Conservation (phyloP, 2,797 vertebrate genomes). For the Corythornis leucogaster region DNA sequence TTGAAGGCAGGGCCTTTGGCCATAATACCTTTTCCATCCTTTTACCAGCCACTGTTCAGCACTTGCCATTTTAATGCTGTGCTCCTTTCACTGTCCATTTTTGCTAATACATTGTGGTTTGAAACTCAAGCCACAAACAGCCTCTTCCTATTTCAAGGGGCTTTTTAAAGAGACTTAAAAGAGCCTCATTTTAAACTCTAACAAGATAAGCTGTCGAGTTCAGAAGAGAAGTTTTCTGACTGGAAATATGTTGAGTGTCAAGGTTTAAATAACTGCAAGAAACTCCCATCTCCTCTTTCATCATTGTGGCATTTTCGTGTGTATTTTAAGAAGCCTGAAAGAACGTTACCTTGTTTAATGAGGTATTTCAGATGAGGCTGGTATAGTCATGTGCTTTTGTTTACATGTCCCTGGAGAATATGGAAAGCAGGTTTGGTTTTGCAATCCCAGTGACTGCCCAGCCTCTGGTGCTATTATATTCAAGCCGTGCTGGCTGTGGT, state of each 20-base stretch:
- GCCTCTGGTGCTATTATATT: not conserved
- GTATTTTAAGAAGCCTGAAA: constrained; percentile 45
- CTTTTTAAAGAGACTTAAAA: constrained; percentile 37
- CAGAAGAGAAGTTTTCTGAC: constrained; percentile 45
- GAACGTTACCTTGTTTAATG: constrained; percentile 53
- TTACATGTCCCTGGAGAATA: constrained; percentile 24
- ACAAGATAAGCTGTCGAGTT: constrained; percentile 62
- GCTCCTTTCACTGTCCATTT: constrained; percentile 15
- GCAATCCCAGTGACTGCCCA: not conserved
- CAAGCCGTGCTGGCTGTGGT: not conserved
- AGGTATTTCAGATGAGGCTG: constrained; percentile 48
- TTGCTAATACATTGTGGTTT: constrained; percentile 50
- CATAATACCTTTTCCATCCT: not conserved
- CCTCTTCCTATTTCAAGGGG: constrained; percentile 23
- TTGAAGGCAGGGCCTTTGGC: not conserved
- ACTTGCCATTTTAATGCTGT: not conserved
- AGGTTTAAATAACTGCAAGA: constrained; percentile 51
- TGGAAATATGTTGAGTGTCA: constrained; percentile 42
- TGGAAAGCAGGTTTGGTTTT: constrained; percentile 18
- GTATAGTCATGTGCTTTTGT: constrained; percentile 38
- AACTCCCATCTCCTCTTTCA: constrained; percentile 56
- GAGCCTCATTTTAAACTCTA: constrained; percentile 55
- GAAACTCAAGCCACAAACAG: constrained; percentile 56
- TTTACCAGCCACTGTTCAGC: not conserved
- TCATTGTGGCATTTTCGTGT: constrained; percentile 12